phyloP scores from a whole-genome alignment of 2,888 invertebrate species.

The Nomada goodeniana region DNA sequence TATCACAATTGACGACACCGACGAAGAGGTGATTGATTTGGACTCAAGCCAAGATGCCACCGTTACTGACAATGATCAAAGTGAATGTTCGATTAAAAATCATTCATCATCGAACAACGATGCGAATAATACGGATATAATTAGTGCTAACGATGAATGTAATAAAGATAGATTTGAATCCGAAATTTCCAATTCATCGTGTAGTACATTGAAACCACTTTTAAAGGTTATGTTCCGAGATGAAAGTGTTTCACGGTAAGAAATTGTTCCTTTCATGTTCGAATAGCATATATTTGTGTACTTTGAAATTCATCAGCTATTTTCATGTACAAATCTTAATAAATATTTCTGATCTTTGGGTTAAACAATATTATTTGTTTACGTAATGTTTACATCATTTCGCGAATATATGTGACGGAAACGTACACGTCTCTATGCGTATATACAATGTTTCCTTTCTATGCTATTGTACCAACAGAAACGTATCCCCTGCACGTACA shows the following conservation, averaged over 20 bases:
- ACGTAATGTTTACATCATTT: background rate
- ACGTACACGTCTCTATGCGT: background rate
- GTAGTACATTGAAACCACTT: slow-evolving; percentile 67
- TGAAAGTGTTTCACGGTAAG: slow-evolving; percentile 75
- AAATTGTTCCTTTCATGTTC: slow-evolving; percentile 1
- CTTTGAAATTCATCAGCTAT: background rate
- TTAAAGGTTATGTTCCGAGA: slow-evolving; percentile 80
- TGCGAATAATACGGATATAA: slow-evolving; percentile 7
- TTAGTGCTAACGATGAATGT: slow-evolving; percentile 23
- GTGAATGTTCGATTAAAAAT: slow-evolving; percentile 37
- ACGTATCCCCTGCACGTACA: too few species aligned
- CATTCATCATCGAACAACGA: slow-evolving; percentile 19
- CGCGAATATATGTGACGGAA: background rate
- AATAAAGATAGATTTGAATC: slow-evolving; percentile 8
- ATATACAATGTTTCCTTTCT: background rate
- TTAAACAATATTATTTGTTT: background rate
- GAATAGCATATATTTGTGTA: background rate
- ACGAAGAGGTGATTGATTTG: slow-evolving; percentile 68
- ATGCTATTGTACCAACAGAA: background rate
- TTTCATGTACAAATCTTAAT: background rate
- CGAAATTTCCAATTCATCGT: slow-evolving; percentile 6
- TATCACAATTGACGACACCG: slow-evolving; percentile 54
- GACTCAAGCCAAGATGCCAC: slow-evolving; percentile 66
- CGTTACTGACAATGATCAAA: slow-evolving; percentile 47
- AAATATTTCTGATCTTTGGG: background rate